Evolutionary conservation across 2,113 vertebrate genomes (phyloP), one percentile per base, ranked within the genome.

Genomic region (Nibea albiflora): DNA sequence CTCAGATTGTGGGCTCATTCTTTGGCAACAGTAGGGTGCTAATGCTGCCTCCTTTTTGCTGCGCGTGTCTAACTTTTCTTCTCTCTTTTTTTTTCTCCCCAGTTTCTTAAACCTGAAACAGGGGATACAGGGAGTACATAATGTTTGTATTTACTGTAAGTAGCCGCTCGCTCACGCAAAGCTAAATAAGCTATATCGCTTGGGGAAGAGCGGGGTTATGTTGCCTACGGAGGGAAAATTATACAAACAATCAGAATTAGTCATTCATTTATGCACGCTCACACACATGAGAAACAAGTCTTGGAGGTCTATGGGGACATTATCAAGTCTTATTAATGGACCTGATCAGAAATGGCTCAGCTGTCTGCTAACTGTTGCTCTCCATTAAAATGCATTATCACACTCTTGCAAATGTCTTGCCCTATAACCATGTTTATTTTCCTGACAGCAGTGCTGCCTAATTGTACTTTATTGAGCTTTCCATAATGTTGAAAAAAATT

Each of bases 361-460:
- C 86, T 83, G 78, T 75, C 68, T 65, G 49, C 69, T 82, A 88
- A 84, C 64, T 68, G 66, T 67, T 84, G 87, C 84, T 73, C 5
- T 46, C 65, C 76, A 88, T 92, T 91, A 90, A 62, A 86, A 92
- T 92, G 85, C 91, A 92, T 89, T 89, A 91, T 89, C 88, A 92
- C 88, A 83, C 81, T 82, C 89, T 88, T 85, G 86, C 78, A 83
- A 89, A 90, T 90, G 85, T 90, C 84, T 84, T 84, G 56, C 76
- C 54, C 81, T 64, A 68, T 49, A 83, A 83, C 76, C 80, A 78
- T 85, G 69, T 87, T 89, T 87, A 76, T 85, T 86, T 92, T 69
- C 73, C 76, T 85, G 80, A 80, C 26, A 20, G 53, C 50, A 76
- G 16, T 67, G 35, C 54, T 60, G 20, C 20, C 57, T 89, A 85